Percentiles rank a stretch among this genome's conserved stretches.
Conservation (phyloP, 2,797 vertebrate genomes). For the Clarias fuscus region DNA sequence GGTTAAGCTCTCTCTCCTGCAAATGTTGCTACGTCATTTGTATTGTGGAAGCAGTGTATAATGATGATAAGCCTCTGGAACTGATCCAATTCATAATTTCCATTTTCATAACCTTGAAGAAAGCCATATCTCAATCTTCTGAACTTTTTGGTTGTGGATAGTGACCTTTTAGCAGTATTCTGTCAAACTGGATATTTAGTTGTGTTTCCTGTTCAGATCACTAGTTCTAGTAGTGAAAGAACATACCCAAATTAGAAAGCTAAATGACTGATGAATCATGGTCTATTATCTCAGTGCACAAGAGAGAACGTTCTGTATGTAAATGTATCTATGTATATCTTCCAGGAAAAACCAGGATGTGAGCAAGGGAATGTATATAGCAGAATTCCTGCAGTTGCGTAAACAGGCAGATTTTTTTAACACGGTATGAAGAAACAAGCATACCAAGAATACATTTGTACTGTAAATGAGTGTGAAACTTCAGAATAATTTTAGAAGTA, state of each 20-base stretch:
- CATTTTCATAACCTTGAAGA: not conserved
- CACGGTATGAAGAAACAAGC: not conserved
- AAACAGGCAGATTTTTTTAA: not conserved
- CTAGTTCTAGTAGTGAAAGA: not conserved
- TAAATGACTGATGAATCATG: not conserved
- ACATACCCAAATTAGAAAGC: not conserved
- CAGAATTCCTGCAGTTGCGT: not conserved
- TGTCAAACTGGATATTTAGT: too few relatives aligned
- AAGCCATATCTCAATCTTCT: not conserved
- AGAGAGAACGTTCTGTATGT: not conserved
- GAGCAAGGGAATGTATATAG: not conserved
- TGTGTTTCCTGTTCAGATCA: too few relatives aligned
- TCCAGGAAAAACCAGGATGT: constrained; percentile 3
- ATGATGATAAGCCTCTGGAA: not conserved
- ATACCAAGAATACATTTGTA: not conserved
- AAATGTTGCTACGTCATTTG: not conserved
- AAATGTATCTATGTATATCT: not conserved
- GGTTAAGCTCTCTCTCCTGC: not conserved
- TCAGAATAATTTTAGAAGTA: not conserved
- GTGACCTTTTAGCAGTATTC: not conserved
- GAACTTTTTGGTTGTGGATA: not conserved
- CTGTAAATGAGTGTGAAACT: not conserved
- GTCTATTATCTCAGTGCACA: not conserved
- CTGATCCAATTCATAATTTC: not conserved
- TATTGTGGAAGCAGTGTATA: not conserved